These are phyloP conservation scores for Actinia equina DNA, from an alignment of 64 coral and sea anemone species.

Conservation along the genomic window DNA sequence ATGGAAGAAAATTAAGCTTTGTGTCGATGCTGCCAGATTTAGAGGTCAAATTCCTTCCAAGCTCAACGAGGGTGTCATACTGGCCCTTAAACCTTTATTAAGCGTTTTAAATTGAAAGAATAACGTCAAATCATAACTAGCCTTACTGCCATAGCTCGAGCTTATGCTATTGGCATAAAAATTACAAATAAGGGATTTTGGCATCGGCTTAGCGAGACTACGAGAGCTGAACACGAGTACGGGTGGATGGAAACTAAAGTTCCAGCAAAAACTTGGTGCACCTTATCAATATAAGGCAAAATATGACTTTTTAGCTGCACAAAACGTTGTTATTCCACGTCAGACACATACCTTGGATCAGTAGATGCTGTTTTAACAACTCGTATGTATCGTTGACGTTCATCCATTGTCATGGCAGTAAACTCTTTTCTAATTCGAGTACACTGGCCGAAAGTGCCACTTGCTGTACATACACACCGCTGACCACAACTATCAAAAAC, in stretches of 20 bases:
- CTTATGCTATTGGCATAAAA: no score
- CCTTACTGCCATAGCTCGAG: no score
- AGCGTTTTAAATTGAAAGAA: no score
- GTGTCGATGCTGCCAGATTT: neutral
- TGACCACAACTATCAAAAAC: conserved; percentile 49
- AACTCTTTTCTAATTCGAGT: conserved; percentile 24
- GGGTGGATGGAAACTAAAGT: no score
- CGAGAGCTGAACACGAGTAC: no score
- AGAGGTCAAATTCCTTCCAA: neutral
- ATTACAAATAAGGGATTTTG: no score
- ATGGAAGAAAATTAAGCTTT: conserved; percentile 47
- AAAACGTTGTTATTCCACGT: no score
- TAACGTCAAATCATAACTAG: no score
- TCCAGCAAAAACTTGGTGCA: no score
- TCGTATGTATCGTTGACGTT: neutral
- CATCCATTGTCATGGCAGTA: neutral
- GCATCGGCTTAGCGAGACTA: no score
- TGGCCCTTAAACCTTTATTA: neutral
- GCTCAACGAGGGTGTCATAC: neutral
- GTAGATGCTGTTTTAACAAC: neutral
- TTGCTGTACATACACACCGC: conserved; percentile 27
- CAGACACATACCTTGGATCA: neutral
- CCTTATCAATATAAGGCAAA: no score
- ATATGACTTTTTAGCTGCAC: no score
- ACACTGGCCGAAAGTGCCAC: neutral